These are phyloP conservation scores for Cinclus mexicanus DNA, from an alignment of 2,113 vertebrate species.

Conservation along the genomic window DNA sequence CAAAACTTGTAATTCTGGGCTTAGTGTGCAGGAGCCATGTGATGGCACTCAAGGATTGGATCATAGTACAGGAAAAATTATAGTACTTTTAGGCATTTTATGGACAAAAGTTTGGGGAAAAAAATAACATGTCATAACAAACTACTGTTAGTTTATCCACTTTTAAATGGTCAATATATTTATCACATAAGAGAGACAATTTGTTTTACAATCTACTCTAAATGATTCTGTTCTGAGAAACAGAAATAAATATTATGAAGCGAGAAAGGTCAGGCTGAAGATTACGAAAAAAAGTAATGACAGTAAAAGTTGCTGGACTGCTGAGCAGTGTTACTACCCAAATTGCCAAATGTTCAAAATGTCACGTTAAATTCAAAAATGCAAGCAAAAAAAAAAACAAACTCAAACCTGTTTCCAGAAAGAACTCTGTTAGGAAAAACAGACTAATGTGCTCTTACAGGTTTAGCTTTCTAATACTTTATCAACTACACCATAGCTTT, in stretches of 20 bases:
- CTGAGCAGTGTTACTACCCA: background rate
- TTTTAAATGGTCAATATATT: conserved; percentile 15
- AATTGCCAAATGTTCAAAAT: conserved; percentile 19
- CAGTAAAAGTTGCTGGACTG: background rate
- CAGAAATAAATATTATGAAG: conserved; percentile 55
- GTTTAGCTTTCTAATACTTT: background rate
- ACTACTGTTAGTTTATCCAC: background rate
- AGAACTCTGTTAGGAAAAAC: background rate
- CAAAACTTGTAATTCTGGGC: background rate
- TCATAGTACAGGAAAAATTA: background rate
- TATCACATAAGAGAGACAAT: background rate
- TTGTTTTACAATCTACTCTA: background rate
- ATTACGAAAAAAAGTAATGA: background rate
- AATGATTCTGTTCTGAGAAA: conserved; percentile 1
- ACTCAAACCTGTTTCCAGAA: background rate
- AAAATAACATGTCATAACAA: conserved; percentile 24
- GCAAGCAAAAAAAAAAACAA: background rate
- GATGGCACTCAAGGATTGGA: background rate
- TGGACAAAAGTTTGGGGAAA: background rate
- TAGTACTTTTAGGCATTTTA: background rate
- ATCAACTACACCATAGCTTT: background rate
- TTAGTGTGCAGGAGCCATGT: background rate
- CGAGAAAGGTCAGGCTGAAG: conserved; percentile 47
- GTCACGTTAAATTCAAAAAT: background rate
- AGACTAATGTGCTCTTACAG: background rate